Evolutionary conservation across 2,888 invertebrate species (phyloP), one percentile per base, ranked within the genome.

Genomic region (Chrysolina americana): DNA sequence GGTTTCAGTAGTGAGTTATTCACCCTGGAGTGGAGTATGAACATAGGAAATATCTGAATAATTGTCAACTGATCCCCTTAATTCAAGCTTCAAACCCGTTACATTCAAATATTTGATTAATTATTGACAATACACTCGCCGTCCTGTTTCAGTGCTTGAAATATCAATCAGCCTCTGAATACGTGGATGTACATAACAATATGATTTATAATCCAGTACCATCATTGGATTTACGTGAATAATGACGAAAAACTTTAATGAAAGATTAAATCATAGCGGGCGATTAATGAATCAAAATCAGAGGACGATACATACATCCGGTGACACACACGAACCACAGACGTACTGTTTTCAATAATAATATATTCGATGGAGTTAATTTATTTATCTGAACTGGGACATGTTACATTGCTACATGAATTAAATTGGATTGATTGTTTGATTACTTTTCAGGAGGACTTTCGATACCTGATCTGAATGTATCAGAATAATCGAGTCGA

Each of bases 191-290:
- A 53, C 13, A 21, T 19, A 19, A 21, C 23, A 53, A 11, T 53
- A 53, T 13, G 21, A 53, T 21, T 53, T 21, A 53, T 53, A 53
- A 53, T 53, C 53, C 53, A 23, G 13, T 53, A 5, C 53, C 53
- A 53, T 53, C 53, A 53, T 10, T 53, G 21, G 21, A 21, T 21
- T 21, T 21, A 11, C 5, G 11, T 21, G 53, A 53, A 53, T 53
- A 21, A 53, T 53, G 53, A 13, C 21, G 21, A 53, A 53, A 53
- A 53, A 53, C 17, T 53, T 13, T 53, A 11, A 53, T 53, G 53
- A 53, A 53, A 53, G 53, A 53, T 53, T 53, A 21, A 53, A 53
- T 53, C 53, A 53, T 21, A 21, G 21, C 53, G 21, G 13, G 11
- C 10, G 21, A 53, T 53, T 53, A 19, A 53, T 53, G 21, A 53